Evolutionary conservation across 2,797 vertebrate genomes (phyloP), one percentile per base, ranked within the genome.

Genomic region (Masticophis lateralis): DNA sequence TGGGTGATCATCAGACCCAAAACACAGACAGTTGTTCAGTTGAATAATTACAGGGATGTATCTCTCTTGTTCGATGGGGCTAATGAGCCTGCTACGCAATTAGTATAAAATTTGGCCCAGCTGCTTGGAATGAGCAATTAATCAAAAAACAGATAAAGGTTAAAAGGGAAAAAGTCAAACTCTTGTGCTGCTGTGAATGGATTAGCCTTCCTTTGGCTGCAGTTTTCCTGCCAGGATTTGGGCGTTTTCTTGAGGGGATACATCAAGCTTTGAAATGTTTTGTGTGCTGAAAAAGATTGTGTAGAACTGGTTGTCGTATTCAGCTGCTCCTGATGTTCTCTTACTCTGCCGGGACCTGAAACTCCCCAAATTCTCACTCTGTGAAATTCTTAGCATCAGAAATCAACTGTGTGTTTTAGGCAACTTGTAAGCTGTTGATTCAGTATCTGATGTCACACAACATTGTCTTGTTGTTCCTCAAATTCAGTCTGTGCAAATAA

Each of bases 131-230:
- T 91, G 53, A 91, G 90, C 66, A 89, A 87, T 93, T 93, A 88
- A 93, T 93, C 53, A 91, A 91, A 90, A 93, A n/a, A 57, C 60
- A 53, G 66, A 83, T 91, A 88, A 93, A 93, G 92, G 90, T 93
- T 87, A 91, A 32, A 83, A 93, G 47, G 69, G 87, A 83, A 79
- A 53, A 56, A 51, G 90, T 69, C 90, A 88, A 83, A 16, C 86
- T 57, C n/a, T 61, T 47, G 60, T 28, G 37, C n/a, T 43, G 43
- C 56, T 92, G 14, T 61, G 47, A 83, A 93, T 91, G 32, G 16
- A 59, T 91, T 60, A 88, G 6, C 90, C 43, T 90, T 55, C 37
- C 43, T n/a, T 18, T 32, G 28, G 89, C 56, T 18, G 43, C 9
- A 90, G 66, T 28, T 91, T 91, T 53, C 90, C 61, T 55, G 47